Evolutionary conservation across 2,888 invertebrate species (phyloP), one percentile per base, ranked within the genome.

Genomic region (Plagodis pulveraria): DNA sequence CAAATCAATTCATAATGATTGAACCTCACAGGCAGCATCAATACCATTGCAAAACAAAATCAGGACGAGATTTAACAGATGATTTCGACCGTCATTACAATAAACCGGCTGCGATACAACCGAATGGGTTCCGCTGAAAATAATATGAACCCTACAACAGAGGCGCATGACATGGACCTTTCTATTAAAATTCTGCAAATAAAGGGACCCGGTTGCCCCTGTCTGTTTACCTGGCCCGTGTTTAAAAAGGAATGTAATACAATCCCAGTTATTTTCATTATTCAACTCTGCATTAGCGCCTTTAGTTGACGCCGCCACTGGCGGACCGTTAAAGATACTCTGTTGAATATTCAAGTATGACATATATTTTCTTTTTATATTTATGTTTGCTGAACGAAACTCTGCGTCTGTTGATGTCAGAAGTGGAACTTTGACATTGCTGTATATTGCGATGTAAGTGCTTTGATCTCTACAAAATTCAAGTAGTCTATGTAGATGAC

Each of bases 161-260:
- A 42, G 53, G 60, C 49, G 50, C 57, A 71, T 75, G 74, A 74
- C 73, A 66, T 65, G 50, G 62, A 82, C 78, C 83, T 83, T 89
- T 87, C 86, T 86, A 90, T 89, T 89, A 89, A 89, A 90, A 91
- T 90, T 89, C 86, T 86, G 84, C 83, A 84, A 86, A 89, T 89
- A 89, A 86, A 86, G 84, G 87, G 80, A 75, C 77, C 70, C 72
- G 74, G 78, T 41, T 73, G 70, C 77, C 89, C 87, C 83, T 83
- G 87, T 87, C 86, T 80, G 81, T 82, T 84, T 84, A 87, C 84
- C 86, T 83, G 80, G 72, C 78, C 79, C 76, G 74, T 78, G 83
- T 85, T 88, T 85, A 81, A 85, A 84, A 80, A 80, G 87, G 90
- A 90, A 91, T 89, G 87, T 87, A 88, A 89, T 87, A 88, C 86